Evolutionary conservation across 2,113 vertebrate genomes (phyloP), one percentile per base, ranked within the genome.

Genomic region (Gambusia holbrooki): DNA sequence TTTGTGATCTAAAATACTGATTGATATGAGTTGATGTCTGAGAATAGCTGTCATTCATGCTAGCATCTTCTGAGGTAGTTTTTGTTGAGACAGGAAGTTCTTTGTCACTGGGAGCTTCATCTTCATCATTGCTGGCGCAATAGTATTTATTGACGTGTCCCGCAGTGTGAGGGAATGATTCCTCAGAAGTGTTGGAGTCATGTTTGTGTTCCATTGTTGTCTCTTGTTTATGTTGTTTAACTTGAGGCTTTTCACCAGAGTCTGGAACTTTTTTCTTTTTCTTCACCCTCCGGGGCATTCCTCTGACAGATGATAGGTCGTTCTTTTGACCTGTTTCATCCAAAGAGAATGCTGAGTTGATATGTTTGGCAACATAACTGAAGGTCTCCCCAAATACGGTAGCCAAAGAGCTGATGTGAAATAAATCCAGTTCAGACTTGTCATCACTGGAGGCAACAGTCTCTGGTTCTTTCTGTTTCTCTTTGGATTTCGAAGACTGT

Each of bases 81-180:
- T 69, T 40, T 30, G 71, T 22, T 32, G 75, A 67, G n/a, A 66
- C 48, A 8, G 37, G 19, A 22, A 62, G 25, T 4, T 71, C 29
- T 61, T 79, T 62, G 25, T 4, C 45, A 1, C 67, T 80, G 48
- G 69, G 71, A 68, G 42, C 48, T 42, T 82, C 74, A 66, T 93
- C 85, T 2, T 81, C 33, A 37, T 84, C 89, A 63, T 85, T 2
- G 10, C 2, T 93, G 30, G 90, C 90, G n/a, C 90, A 82, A 77
- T 95, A 94, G 82, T 94, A 94, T 69, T 58, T 89, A 73, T 95
- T 95, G 37, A 95, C 88, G 70, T 92, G 93, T 62, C 61, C 74
- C n/a, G 92, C 84, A 80, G 94, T 90, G 14, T 92, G 83, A 51
- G 45, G 82, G 76, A 93, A 94, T 60, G 86, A 74, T 19, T 94